Evolutionary conservation across 2,113 vertebrate species (phyloP).

Genomic region (Aegotheles bennettii): DNA sequence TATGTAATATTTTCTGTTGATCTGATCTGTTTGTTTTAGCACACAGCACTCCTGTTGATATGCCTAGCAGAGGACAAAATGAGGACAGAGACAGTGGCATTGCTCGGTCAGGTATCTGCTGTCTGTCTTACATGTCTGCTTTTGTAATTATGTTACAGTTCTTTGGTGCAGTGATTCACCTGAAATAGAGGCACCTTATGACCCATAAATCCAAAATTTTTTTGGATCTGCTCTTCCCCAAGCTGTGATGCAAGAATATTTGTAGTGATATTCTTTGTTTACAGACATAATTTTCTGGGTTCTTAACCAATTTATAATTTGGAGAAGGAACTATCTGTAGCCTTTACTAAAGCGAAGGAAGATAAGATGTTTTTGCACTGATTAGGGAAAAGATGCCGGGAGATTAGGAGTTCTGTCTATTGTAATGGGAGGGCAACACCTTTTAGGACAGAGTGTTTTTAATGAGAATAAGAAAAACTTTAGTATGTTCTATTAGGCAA

Average conservation of each 20-base stretch:
- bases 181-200: neutral
- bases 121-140: neutral
- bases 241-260: neutral
- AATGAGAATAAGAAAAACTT: neutral
- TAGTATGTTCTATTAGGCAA: neutral
- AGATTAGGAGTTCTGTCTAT: neutral
- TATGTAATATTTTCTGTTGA: conserved; percentile 12
- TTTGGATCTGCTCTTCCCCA: neutral
- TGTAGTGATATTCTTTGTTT: neutral
- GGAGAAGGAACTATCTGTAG: neutral
- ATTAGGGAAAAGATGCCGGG: neutral
- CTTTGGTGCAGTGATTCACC: neutral
- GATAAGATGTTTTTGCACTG: neutral
- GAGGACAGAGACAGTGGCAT: conserved; percentile 89
- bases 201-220: neutral
- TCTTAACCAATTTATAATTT: neutral
- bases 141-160: neutral
- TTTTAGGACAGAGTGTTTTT: neutral
- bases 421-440: neutral
- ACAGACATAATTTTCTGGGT: neutral
- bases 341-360: neutral
- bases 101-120: conserved; percentile 84
- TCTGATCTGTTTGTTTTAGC: conserved; percentile 69
- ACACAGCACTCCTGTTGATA: conserved; percentile 88
- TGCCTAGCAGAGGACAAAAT: conserved; percentile 86